phyloP scores from a whole-genome alignment of 92 coral and sea anemone species.

The Phenganax subtilis region DNA sequence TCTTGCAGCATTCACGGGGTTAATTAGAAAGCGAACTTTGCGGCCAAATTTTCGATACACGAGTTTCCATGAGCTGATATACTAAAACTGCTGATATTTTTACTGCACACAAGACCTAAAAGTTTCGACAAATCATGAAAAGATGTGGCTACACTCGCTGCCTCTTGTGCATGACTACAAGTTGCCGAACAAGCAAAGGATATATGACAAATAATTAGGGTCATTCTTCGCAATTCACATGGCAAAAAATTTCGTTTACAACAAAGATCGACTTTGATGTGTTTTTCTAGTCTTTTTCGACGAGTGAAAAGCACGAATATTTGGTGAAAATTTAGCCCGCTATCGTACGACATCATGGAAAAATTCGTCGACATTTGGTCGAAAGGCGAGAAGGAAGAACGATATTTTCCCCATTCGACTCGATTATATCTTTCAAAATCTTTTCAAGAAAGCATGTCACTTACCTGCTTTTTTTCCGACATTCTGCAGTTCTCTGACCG shows the following conservation, averaged over 20 bases:
- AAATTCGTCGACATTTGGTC: slow-evolving; percentile 42
- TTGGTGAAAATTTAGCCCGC: slow-evolving; percentile 13
- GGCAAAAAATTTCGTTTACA: neutral
- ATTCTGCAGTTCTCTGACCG: neutral
- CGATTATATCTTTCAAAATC: neutral
- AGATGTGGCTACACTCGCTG: too few relatives aligned
- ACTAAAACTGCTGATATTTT: too few relatives aligned
- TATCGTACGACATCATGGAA: slow-evolving; percentile 24
- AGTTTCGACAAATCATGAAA: too few relatives aligned
- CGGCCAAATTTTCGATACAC: too few relatives aligned
- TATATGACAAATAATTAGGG: too few relatives aligned
- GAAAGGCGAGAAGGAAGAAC: slow-evolving; percentile 19
- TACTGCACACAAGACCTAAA: too few relatives aligned
- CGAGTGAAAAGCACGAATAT: neutral
- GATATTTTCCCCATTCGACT: slow-evolving; percentile 22
- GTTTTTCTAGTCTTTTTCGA: neutral
- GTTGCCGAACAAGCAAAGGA: too few relatives aligned
- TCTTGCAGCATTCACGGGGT: too few relatives aligned
- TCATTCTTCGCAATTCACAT: too few relatives aligned
- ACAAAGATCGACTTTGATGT: neutral
- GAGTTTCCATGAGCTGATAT: too few relatives aligned
- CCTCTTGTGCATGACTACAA: too few relatives aligned
- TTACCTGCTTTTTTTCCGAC: slow-evolving; percentile 37
- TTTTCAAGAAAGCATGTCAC: neutral
- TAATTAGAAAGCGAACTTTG: too few relatives aligned